phyloP scores from a whole-genome alignment of 2,888 invertebrate species.

The Dicranocentrus wangi region DNA sequence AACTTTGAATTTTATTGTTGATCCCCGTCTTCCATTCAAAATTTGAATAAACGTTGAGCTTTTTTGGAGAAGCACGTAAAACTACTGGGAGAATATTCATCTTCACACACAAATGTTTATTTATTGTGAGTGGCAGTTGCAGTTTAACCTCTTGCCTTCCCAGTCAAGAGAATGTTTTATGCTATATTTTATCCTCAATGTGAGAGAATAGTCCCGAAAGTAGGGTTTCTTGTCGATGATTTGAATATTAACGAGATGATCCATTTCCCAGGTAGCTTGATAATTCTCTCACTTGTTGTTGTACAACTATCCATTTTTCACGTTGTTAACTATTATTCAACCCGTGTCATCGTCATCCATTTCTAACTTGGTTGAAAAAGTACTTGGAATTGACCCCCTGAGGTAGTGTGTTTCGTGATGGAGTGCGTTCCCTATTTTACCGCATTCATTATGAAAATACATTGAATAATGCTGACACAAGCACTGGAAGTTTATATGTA shows the following conservation, averaged over 20 bases:
- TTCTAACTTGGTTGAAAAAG: conserved; percentile 37
- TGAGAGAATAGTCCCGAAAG: neutral
- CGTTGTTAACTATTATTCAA: conserved; percentile 55
- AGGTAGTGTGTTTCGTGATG: neutral
- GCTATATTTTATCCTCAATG: neutral
- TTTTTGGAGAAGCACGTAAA: conserved; percentile 9
- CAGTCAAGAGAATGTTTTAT: conserved; percentile 3
- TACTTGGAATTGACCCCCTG: conserved; percentile 55
- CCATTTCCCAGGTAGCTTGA: conserved; percentile 51
- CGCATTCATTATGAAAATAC: no score
- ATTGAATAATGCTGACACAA: no score
- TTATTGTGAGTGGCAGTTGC: neutral
- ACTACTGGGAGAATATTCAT: conserved; percentile 9
- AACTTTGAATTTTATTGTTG: neutral
- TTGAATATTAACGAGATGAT: conserved; percentile 65
- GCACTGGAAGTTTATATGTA: no score
- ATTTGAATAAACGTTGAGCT: conserved; percentile 12
- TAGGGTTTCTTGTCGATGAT: conserved; percentile 47
- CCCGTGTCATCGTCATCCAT: conserved; percentile 55
- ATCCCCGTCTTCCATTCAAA: conserved; percentile 5
- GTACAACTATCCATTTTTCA: conserved; percentile 46
- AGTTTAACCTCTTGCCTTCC: neutral
- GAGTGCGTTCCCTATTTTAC: no score
- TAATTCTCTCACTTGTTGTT: conserved; percentile 55
- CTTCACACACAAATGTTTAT: conserved; percentile 16